Evolutionary conservation across 2,113 vertebrate species (phyloP), one percentile per base, ranked within the genome.

Genomic region (Paramisgurnus dabryanus): DNA sequence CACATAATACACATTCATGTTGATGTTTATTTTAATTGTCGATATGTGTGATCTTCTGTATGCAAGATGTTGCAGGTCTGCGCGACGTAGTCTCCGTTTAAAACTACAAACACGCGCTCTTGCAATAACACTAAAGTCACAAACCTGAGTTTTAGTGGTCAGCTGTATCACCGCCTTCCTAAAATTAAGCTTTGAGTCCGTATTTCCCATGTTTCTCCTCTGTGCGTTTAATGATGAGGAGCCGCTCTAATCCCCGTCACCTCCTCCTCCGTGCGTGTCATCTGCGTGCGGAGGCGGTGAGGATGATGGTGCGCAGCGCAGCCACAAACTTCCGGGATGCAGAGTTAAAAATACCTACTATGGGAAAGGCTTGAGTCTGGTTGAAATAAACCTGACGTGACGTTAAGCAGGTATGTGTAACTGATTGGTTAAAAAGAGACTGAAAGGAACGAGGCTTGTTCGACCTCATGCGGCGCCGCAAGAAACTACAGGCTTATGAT

Each of bases 91-190:
- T 77, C 83, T 81, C 81, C 83, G 65, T 70, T 69, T 83, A 72
- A 82, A 67, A 67, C 6, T 6, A 58, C 17, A 67, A 15, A 47
- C 7, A 17, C 6, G 3, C 49, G 27, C 69, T 80, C 40, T 4
- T 6, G 10, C 45, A 22, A 15, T 3, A 47, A 45, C 15, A 7
- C 7, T 27, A 22, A 69, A 49, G 7, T 11, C 77, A 85, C 87
- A 12, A 73, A 96, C 97, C 97, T 98, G 97, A 6, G 97, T 98
- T 93, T 97, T 98, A 79, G 97, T 99, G 80, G 97, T 98, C 85
- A 99, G 95, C 90, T 99, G 97, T 86, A 99, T 98, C 84, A 99
- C 97, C 47, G 97, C 97, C 89, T 99, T 99, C 90, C 97, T 95
- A 91, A 99, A 99, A 92, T 98, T 97, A 49, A 99, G 92, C 90